phyloP scores from a whole-genome alignment of 92 coral and sea anemone genomes.

The Umimayanthus chanpuru region DNA sequence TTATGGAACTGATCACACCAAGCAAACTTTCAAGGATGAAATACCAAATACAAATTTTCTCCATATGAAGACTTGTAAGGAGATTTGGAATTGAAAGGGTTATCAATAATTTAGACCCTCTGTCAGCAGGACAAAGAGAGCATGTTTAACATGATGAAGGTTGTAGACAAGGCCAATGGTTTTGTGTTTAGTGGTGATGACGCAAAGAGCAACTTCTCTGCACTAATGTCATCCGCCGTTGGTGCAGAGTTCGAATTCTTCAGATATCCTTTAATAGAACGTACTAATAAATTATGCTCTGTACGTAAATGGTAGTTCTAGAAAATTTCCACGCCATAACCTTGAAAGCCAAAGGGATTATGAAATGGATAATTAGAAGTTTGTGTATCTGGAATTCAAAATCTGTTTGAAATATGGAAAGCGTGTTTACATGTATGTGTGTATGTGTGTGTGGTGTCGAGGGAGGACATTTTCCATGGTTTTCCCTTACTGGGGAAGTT shows the following conservation, averaged over 20 bases:
- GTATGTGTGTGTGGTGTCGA: too few species aligned
- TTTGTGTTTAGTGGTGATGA: conserved; percentile 92
- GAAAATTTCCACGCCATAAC: neutral
- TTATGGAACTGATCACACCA: neutral
- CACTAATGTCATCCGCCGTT: conserved; percentile 90
- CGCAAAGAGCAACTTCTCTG: conserved; percentile 75
- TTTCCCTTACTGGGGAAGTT: too few species aligned
- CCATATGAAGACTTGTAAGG: too few species aligned
- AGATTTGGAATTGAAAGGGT: neutral
- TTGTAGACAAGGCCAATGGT: conserved; percentile 91
- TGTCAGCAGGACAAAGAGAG: conserved; percentile 86
- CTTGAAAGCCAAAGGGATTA: neutral
- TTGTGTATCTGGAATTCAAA: neutral
- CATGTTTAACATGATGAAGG: conserved; percentile 79
- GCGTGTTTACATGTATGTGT: too few species aligned
- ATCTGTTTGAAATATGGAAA: neutral
- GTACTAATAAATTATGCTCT: neutral
- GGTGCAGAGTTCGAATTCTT: conserved; percentile 97
- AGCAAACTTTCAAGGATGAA: neutral
- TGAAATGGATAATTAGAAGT: neutral
- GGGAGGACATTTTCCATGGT: too few species aligned
- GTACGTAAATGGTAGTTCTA: too few species aligned
- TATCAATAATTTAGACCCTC: neutral
- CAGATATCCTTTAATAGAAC: conserved; percentile 68
- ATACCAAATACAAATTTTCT: neutral